Conservation (phyloP, 2,113 vertebrate genomes). For the Eira barbara region DNA sequence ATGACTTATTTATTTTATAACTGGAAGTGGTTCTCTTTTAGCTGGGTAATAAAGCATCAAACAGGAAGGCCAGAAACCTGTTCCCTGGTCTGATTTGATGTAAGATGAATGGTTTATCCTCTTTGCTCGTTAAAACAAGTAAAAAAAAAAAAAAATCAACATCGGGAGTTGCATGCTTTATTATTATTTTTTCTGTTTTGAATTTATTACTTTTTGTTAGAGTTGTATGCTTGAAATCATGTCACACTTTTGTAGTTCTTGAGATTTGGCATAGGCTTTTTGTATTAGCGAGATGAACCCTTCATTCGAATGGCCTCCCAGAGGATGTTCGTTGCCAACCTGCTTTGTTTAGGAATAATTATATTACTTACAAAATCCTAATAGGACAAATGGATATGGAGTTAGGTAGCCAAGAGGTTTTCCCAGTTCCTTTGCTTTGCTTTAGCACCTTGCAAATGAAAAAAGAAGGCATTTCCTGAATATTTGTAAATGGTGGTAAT, state of each 20-base stretch:
- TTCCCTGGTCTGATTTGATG: slow-evolving; percentile 1
- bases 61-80: background rate
- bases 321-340: background rate
- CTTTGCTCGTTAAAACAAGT: background rate
- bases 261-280: background rate
- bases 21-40: slow-evolving; percentile 21
- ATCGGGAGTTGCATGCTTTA: background rate
- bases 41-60: background rate
- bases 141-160: background rate
- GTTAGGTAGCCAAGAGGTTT: slow-evolving; percentile 20
- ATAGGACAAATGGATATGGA: background rate
- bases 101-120: slow-evolving; percentile 31
- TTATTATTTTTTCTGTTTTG: background rate
- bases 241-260: background rate
- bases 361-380: slow-evolving; percentile 1
- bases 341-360: slow-evolving; percentile 40
- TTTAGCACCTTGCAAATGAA: slow-evolving; percentile 50
- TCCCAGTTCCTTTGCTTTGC: slow-evolving; percentile 37
- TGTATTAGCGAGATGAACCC: background rate
- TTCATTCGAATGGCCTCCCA: background rate
- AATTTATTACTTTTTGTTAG: background rate
- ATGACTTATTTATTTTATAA: background rate
- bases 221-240: background rate
- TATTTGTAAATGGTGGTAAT: slow-evolving; percentile 60
- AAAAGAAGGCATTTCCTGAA: slow-evolving; percentile 21